Percentiles rank a stretch among this genome's conserved stretches.
phyloP scores from a whole-genome alignment of 1,140 invertebrate genomes.

The Lepeophtheirus salmonis region DNA sequence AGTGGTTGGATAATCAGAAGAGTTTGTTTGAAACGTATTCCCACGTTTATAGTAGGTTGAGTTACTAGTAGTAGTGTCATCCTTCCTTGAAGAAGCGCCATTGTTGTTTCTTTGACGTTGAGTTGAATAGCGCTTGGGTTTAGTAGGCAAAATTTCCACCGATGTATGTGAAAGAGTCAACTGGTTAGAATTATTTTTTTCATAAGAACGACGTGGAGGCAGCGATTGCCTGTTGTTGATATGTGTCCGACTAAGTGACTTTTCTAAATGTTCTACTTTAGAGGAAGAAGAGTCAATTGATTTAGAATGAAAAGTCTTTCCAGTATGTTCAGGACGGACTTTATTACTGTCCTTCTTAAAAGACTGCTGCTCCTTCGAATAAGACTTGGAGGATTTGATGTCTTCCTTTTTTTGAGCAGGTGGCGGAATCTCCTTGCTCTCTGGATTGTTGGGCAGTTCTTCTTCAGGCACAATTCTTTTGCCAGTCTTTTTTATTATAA shows the following conservation, averaged over 20 bases:
- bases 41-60: background rate
- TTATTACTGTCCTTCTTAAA: background rate
- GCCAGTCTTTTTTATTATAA: constrained; percentile 11
- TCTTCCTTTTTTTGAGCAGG: background rate
- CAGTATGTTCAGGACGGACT: background rate
- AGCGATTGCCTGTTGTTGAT: constrained; percentile 12
- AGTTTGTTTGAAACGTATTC: background rate
- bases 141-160: too few species aligned
- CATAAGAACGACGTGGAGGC: background rate
- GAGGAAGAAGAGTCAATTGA: too few species aligned
- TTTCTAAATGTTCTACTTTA: too few species aligned
- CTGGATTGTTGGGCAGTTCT: background rate
- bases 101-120: background rate
- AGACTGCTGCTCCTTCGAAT: background rate
- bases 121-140: background rate
- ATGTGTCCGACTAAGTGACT: constrained; percentile 1
- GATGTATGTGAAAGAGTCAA: too few species aligned
- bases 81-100: background rate
- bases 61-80: too few species aligned
- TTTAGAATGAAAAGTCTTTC: too few species aligned
- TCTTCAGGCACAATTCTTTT: background rate
- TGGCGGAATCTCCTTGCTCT: too few species aligned
- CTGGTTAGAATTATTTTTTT: background rate
- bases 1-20: background rate
- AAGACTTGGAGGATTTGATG: background rate